Conservation (phyloP, 2,113 vertebrate species). For the Scomber colias region DNA sequence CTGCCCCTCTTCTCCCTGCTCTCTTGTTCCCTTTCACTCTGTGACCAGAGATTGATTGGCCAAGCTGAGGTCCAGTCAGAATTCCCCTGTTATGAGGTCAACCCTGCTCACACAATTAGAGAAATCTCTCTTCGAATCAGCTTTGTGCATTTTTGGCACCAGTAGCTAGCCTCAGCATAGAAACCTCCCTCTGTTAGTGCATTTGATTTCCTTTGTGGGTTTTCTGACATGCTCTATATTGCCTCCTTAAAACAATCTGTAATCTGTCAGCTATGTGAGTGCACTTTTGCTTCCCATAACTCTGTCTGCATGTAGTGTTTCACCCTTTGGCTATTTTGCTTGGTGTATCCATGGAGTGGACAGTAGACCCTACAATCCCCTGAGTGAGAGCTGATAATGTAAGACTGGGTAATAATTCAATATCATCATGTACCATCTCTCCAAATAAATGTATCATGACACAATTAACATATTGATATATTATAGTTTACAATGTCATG, state of each 20-base stretch:
- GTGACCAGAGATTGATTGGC: slow-evolving; percentile 41
- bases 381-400: slow-evolving; percentile 19
- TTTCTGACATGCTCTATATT: slow-evolving; percentile 52
- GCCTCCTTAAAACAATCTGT: slow-evolving; percentile 53
- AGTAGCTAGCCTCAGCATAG: slow-evolving; percentile 44
- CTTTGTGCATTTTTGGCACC: slow-evolving; percentile 73
- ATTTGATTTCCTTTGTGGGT: slow-evolving; percentile 71
- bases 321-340: slow-evolving; percentile 34
- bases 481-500: not conserved
- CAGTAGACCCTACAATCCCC: slow-evolving; percentile 22
- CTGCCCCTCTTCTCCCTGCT: not conserved
- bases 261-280: slow-evolving; percentile 55
- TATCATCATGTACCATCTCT: not conserved
- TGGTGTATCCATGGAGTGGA: slow-evolving; percentile 17
- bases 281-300: slow-evolving; percentile 42
- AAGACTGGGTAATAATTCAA: slow-evolving; percentile 21
- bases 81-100: slow-evolving; percentile 51
- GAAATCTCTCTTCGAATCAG: slow-evolving; percentile 70
- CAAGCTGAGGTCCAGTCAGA: slow-evolving; percentile 46
- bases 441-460: slow-evolving; percentile 3
- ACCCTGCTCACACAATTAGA: slow-evolving; percentile 59
- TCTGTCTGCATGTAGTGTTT: slow-evolving; percentile 21
- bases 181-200: slow-evolving; percentile 53
- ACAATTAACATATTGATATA: not conserved
- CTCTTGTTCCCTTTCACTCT: slow-evolving; percentile 13